Evolutionary conservation across 2,797 vertebrate genomes (phyloP), one percentile per base, ranked within the genome.

Genomic region (Cheirogaleus major): DNA sequence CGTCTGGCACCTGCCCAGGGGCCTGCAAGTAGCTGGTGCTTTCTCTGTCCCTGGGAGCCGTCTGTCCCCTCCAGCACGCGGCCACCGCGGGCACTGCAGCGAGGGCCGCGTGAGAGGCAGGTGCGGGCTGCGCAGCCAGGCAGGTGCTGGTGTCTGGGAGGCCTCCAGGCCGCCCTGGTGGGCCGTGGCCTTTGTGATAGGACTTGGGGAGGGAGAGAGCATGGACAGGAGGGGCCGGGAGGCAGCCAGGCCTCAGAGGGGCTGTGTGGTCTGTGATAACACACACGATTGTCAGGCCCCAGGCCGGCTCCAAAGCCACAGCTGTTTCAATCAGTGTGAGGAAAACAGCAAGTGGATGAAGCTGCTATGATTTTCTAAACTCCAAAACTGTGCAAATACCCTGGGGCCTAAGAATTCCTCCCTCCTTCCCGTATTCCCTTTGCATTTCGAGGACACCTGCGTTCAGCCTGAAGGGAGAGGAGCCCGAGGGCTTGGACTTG

Each of bases 401-500:
- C 20, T 0, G 4, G n/a, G 35, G 35, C 23, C 57, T 0, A 1
- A 3, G 35, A 35, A 0, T 6, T 4, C 4, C 8, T 4, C 6
- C 6, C 27, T 13, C 10, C 0, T 38, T 22, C 2, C 23, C 23
- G 15, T 11, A 2, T 32, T 32, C n/a, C 25, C 48, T 41, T 6
- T 14, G 3, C 0, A 1, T 4, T 72, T 22, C 1, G 15, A 45
- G 41, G 38, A 1, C 8, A 2, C 15, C 7, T 2, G 10, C 2
- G 4, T 22, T 32, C 6, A 7, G 43, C 0, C 0, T 4, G n/a
- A 13, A 11, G 30, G 32, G 43, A 3, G 1, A 22, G 23, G 2
- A 0, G 43, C 0, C 0, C 11, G 25, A 61, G 25, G 11, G 59
- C 23, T 17, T 5, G 48, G 48, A 12, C 48, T 13, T 48, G 48